Evolutionary conservation across 2,888 invertebrate genomes (phyloP), one percentile per base, ranked within the genome.

Genomic region (Lamproptera curius): DNA sequence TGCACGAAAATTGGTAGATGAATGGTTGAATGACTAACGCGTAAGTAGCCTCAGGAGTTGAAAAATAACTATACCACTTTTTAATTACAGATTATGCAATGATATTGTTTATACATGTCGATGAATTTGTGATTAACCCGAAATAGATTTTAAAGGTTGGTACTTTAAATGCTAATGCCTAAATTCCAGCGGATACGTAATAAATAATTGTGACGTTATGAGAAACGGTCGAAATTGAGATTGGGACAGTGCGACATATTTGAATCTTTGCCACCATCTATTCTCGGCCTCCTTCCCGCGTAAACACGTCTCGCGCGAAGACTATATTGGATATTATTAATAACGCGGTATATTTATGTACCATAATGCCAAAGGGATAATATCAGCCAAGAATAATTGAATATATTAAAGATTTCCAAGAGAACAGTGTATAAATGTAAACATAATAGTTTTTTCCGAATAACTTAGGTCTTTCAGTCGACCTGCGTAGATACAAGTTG

Each of bases 241-340:
- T 76, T 76, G 69, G 73, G 76, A 75, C 74, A 73, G 69, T 57
- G 74, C 77, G 84, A 86, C 87, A 86, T 87, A 86, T 86, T 86
- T 87, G 87, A 87, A 84, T 70, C 86, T 70, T 71, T 86, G 87
- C 87, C 87, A 87, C 76, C 57, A 68, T 69, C 62, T 87, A 87
- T 87, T 87, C 66, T 72, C 56, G 77, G 71, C 68, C 48, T 52
- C 61, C 55, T 68, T 56, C 65, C 70, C 73, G 70, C 81, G 84
- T 83, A 86, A 87, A 83, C 80, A 83, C 68, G 65, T 43, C 43
- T 59, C 55, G 46, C 55, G 48, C 57, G 59, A 58, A 58, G 52
- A 59, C 45, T 48, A 37, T 46, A 39, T 51, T 46, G 36, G 46
- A 52, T 54, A 57, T 54, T 43, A 44, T 40, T 44, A 49, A 31